Conservation (phyloP, 1,140 invertebrate species). For the Trinorchestia longiramus region DNA sequence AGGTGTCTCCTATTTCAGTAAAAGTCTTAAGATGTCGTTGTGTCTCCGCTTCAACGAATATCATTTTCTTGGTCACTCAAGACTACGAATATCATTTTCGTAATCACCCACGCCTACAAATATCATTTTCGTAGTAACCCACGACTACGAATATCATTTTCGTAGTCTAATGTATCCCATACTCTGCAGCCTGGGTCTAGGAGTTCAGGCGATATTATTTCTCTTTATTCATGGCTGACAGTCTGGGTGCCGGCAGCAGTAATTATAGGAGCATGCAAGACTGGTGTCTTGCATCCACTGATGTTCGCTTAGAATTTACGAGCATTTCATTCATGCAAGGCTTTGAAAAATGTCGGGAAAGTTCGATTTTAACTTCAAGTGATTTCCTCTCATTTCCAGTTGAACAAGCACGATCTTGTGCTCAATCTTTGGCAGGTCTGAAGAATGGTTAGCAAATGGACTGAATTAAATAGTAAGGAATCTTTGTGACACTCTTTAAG, state of each 20-base stretch:
- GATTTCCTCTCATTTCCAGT: background rate
- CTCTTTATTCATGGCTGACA: slow-evolving; percentile 16
- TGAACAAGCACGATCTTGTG: background rate
- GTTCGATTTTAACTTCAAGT: background rate
- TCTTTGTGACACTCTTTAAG: background rate
- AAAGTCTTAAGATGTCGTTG: background rate
- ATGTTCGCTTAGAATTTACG: background rate
- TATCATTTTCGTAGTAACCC: background rate
- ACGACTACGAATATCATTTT: no score
- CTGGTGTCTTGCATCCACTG: background rate
- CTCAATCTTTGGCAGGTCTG: background rate
- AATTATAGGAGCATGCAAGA: background rate
- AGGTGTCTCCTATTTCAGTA: background rate
- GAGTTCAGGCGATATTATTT: background rate
- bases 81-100: slow-evolving; percentile 2
- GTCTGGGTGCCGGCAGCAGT: background rate
- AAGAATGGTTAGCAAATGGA: background rate
- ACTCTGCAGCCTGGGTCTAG: background rate
- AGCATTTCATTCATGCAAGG: background rate
- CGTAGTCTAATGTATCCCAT: background rate
- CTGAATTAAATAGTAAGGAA: background rate
- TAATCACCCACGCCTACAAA: background rate
- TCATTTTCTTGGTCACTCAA: background rate
- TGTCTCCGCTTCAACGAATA: background rate
- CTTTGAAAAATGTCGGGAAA: background rate